These are phyloP conservation scores for Notiomystis cincta DNA, from an alignment of 2,113 vertebrate species.

Conservation along the genomic window DNA sequence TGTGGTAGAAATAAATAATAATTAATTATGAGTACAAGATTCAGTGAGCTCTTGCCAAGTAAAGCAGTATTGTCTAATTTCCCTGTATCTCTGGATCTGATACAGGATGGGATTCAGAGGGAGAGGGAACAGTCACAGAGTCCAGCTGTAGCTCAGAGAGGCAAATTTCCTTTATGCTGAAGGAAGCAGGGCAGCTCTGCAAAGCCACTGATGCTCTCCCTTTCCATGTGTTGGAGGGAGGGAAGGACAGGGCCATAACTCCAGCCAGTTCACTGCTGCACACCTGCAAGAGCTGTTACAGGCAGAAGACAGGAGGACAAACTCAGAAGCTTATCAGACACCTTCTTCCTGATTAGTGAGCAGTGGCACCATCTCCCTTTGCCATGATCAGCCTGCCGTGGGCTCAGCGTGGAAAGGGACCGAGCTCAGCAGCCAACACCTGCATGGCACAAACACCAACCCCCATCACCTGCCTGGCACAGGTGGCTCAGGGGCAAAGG, in stretches of 20 bases:
- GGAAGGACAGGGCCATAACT: background rate
- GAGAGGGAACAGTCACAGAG: background rate
- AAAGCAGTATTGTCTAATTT: background rate
- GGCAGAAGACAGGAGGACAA: background rate
- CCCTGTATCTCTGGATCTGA: fast-evolving
- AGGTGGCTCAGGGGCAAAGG: background rate
- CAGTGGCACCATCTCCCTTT: background rate
- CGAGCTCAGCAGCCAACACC: background rate
- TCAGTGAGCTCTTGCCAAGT: background rate
- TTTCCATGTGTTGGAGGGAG: fast-evolving
- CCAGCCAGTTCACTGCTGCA: background rate
- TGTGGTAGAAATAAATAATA: background rate
- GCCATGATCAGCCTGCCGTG: fast-evolving
- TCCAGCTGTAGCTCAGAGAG: background rate
- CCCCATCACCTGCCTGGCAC: background rate
- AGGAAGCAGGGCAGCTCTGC: background rate
- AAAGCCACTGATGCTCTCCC: background rate
- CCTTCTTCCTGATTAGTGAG: background rate
- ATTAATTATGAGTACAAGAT: background rate
- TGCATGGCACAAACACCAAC: background rate
- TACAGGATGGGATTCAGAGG: background rate
- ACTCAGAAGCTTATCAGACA: background rate
- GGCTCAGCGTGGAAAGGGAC: background rate
- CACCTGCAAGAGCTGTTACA: background rate
- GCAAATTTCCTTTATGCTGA: background rate